Percentiles rank a stretch among this genome's conserved stretches.
phyloP scores from a whole-genome alignment of 2,797 vertebrate species.

The Brachymystax lenok region DNA sequence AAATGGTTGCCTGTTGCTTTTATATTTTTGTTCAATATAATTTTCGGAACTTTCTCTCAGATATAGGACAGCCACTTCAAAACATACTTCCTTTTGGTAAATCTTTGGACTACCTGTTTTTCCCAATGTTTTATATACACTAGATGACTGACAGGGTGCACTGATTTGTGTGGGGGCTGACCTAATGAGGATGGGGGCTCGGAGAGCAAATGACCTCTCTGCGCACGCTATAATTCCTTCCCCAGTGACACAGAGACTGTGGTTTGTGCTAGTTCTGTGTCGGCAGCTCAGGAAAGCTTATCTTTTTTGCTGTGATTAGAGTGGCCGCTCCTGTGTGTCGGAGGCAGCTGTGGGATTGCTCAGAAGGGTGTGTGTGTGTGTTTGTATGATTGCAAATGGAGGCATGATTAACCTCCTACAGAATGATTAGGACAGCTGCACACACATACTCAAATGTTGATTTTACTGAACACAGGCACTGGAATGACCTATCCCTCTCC shows the following conservation, averaged over 20 bases:
- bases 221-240: constrained; percentile 50
- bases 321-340: constrained; percentile 46
- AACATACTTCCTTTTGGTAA: too few species aligned
- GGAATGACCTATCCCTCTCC: too few species aligned
- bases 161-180: neutral
- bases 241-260: constrained; percentile 47
- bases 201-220: constrained; percentile 32
- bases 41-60: too few species aligned
- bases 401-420: constrained; percentile 14
- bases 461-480: neutral
- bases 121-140: too few species aligned
- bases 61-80: too few species aligned
- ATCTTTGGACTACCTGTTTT: too few species aligned
- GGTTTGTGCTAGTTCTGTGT: constrained; percentile 46
- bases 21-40: too few species aligned
- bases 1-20: too few species aligned
- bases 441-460: constrained; percentile 8
- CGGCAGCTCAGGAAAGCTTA: constrained; percentile 38
- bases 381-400: constrained; percentile 5
- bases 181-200: constrained; percentile 51
- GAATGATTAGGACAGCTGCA: neutral
- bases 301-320: constrained; percentile 52
- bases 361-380: constrained; percentile 6
- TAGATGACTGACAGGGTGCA: too few species aligned
- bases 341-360: constrained; percentile 12